Base-by-base conservation (phyloP, 2,113 vertebrate genomes). In the Polyodon spathula region DNA sequence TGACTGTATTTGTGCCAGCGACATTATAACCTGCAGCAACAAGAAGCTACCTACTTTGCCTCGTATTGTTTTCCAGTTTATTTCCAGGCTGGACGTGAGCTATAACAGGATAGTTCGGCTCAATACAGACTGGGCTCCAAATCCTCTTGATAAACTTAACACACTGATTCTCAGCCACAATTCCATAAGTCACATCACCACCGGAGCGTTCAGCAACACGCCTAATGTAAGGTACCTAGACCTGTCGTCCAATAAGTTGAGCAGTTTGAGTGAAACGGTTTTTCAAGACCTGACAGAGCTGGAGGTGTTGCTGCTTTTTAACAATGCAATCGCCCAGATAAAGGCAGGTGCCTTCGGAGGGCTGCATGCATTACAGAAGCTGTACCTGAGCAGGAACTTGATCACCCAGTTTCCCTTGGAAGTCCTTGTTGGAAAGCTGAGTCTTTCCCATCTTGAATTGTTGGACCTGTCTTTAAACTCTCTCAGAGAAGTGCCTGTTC, bases 1-100 rank as follows among this genome's bases (percentile, higher is more conserved):
- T 40, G 66, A 72, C 69, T 93, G 91, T 73, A 78, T 91, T 57
- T 92, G 90, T 75, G 84, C 91, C 59, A 90, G 87, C 59, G 91
- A 93, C 71, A 87, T 92, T 0, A 51, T 90, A 61, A 89, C 84
- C 71, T 93, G 91, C 76, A 86, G 87, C 10, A 83, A 84, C 40
- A 69, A 70, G 72, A 90, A 89, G 73, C 82, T 92, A 66, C 88
- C 88, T 15, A 51, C 50, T 5, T 66, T 82, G 65, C 88, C 89
- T 65, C 76, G 68, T 71, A 83, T 73, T 59, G 77, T 89, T 17
- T 83, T 88, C 40, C 75, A 78, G 63, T 86, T 78, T 52, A 79
- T 84, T 66, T 85, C 79, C 55, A 84, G 76, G 53, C 52, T 93
- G 77, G 91, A 93, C 79, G 74, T 93, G 67, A 86, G 90, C 82